Base-by-base conservation (phyloP, 1,140 invertebrate genomes). In the Diabrotica virgifera region DNA sequence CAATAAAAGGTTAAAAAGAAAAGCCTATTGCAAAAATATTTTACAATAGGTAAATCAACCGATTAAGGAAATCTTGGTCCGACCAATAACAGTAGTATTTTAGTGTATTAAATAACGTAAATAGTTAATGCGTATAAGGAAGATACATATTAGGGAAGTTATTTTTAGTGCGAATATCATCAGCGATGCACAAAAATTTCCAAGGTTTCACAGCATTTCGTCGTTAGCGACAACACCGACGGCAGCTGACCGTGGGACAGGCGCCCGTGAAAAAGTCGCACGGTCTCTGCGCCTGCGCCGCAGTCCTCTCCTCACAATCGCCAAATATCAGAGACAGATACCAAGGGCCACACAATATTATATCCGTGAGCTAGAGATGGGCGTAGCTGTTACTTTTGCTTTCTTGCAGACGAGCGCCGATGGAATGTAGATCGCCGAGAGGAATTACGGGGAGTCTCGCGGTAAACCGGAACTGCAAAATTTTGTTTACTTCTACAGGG, bases 221-320 rank as follows among this genome's bases (percentile, higher is more conserved):
- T n/a, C 40, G 3, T n/a, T n/a, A 46, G 24, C n/a, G 40, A 46
- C 36, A 46, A 51, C 37, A 59, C 67, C 65, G 68, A 24, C 4
- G 24, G 67, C 70, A 70, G 66, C 68, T 73, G 73, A 76, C 75
- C 75, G 75, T 76, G 75, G 75, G 75, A 76, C 75, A 74, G 72
- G 72, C 69, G 72, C 67, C 70, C 67, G 69, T 74, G 71, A 76
- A 76, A 76, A 76, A 76, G 74, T 76, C 75, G 75, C 75, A 76
- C 75, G 75, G 71, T 76, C 68, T 61, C 51, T 66, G 69, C 73
- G 72, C 75, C 74, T 61, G 65, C 75, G 74, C 62, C 40, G 2
- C 40, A 46, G 40, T 46, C 40, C 40, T 46, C 24, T 24, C 58
- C 52, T 57, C 67, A 11, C 52, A 53, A 62, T 62, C 52, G 52